Conservation (phyloP, 2,888 invertebrate species). For the Netelia fuscicornis region DNA sequence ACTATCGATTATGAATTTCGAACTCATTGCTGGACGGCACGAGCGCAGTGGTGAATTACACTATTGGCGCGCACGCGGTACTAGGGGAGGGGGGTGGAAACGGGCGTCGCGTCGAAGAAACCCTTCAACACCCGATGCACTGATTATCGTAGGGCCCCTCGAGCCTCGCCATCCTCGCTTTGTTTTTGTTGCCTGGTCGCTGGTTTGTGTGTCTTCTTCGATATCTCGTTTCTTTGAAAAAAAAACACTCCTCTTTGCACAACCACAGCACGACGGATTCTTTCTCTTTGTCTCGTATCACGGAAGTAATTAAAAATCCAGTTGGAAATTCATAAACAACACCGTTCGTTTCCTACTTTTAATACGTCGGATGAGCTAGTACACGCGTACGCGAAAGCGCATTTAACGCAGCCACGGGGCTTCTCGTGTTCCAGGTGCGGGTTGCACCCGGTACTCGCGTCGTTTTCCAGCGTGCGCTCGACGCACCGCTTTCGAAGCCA, state of each 20-base stretch:
- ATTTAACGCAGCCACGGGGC: conserved; percentile 63
- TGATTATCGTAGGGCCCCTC: conserved; percentile 44
- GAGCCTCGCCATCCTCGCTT: conserved; percentile 57
- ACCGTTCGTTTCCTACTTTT: conserved; percentile 12
- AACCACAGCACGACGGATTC: conserved; percentile 32
- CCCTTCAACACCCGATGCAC: conserved; percentile 64
- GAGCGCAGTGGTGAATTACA: conserved; percentile 53
- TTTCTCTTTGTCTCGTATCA: conserved; percentile 32
- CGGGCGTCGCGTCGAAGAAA: not conserved
- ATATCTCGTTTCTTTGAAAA: not conserved
- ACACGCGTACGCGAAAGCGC: conserved; percentile 51
- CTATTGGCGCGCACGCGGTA: conserved; percentile 43
- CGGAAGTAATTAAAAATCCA: conserved; percentile 40
- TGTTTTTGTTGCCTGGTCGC: not conserved
- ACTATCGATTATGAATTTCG: conserved; percentile 99
- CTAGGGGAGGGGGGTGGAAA: conserved; percentile 1
- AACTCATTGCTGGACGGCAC: conserved; percentile 89
- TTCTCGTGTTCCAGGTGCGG: conserved; percentile 68
- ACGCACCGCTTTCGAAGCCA: conserved; percentile 68
- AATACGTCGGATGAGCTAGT: conserved; percentile 4
- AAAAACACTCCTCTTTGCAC: not conserved
- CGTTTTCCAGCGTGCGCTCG: conserved; percentile 69
- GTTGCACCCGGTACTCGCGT: conserved; percentile 69
- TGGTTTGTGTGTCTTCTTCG: not conserved
- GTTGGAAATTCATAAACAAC: conserved; percentile 3